Evolutionary conservation across 2,797 vertebrate species (phyloP), one percentile per base, ranked within the genome.

Genomic region (Eospalax fontanierii): DNA sequence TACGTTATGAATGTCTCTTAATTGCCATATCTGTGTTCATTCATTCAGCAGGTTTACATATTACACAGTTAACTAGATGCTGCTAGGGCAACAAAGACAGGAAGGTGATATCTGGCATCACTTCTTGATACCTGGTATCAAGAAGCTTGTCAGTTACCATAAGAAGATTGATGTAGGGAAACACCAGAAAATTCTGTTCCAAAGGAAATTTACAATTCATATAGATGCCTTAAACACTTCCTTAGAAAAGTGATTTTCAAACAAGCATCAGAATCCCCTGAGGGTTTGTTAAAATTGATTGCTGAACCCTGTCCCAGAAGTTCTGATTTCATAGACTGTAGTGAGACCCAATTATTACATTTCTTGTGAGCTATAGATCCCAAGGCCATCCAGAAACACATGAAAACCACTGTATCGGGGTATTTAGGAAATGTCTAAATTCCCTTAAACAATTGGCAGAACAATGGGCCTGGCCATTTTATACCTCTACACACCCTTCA

Each of bases 241-340:
- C 88, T 71, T 38, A 22, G 46, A 90, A 88, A 11, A 74, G n/a
- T 86, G 26, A 30, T 89, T 85, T 88, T 83, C 40, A 74, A 73
- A 78, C 40, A 40, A 79, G 54, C 8, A 35, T 86, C 46, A 68
- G 12, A 86, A 0, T 79, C 33, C 43, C 59, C 28, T 28, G 70
- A 86, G 28, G n/a, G 26, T 35, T 76, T 95, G 1, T 90, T 96
- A 71, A 71, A 65, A 82, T 21, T 73, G 73, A 71, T 70, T 3
- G 7, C 46, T 71, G 54, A 43, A 8, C 50, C 28, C 54, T 75
- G 10, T 46, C 19, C 50, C 50, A 54, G 50, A 54, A 14, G 50
- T 30, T 10, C 28, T 81, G 68, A 82, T 74, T 57, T 50, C 68
- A 21, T 70, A 21, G 65, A 28, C 46, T 40, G 38, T n/a, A 35